Percentiles rank a stretch among this genome's conserved stretches.
These are phyloP conservation scores for Drosophila suboccidentalis DNA, from an alignment of 2,888 invertebrate species.

Conservation along the genomic window DNA sequence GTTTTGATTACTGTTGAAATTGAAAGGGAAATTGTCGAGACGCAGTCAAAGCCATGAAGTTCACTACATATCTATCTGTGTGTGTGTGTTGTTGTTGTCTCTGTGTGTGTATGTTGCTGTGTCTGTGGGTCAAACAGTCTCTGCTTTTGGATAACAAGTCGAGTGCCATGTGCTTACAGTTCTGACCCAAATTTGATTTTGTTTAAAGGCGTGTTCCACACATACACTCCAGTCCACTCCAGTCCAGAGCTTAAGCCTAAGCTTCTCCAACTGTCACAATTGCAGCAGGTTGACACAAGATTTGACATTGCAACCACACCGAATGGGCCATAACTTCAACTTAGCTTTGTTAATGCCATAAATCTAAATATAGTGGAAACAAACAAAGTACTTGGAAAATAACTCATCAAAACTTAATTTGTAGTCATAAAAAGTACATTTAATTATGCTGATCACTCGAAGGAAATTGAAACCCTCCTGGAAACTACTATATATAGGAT, in stretches of 20 bases:
- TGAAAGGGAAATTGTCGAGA: conserved; percentile 77
- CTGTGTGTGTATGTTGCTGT: conserved; percentile 33
- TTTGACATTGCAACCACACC: conserved; percentile 35
- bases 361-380: conserved; percentile 3
- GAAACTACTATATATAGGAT: background rate
- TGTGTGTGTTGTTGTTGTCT: conserved; percentile 31
- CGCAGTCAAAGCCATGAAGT: conserved; percentile 57
- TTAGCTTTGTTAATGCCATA: conserved; percentile 10
- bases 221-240: conserved; percentile 9
- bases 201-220: conserved; percentile 50
- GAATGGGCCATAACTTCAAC: conserved; percentile 20
- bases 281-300: conserved; percentile 53
- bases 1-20: conserved; percentile 79
- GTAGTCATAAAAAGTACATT: background rate
- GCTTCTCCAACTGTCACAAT: conserved; percentile 54
- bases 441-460: background rate
- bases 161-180: conserved; percentile 43
- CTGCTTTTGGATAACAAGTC: conserved; percentile 48
- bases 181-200: conserved; percentile 66
- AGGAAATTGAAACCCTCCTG: background rate
- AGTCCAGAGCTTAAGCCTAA: conserved; percentile 46
- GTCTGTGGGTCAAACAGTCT: conserved; percentile 65
- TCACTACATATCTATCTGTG: conserved; percentile 24
- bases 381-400: too few relatives aligned
- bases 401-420: background rate